A percentile compares a stretch with the other conserved stretches of the same genome.
Conservation (phyloP, 37 sponge, comb jelly and placozoan genomes). For the Dysidea cf. avara region DNA sequence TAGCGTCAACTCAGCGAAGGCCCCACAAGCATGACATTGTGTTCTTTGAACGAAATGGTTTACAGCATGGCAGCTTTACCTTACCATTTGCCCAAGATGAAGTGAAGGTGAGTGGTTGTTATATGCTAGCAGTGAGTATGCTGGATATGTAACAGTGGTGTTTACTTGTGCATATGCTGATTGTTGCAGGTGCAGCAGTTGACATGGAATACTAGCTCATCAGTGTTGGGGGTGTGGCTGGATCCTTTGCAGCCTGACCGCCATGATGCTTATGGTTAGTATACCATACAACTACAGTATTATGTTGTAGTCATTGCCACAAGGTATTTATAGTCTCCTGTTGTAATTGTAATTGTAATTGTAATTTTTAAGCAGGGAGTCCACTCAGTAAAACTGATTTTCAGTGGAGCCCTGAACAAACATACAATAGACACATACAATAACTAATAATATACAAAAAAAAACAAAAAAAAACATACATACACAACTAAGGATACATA, state of each 20-base stretch:
- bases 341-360: no score
- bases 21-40: constrained; percentile 82
- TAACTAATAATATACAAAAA: no score
- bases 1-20: constrained; percentile 73
- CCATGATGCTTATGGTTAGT: background rate
- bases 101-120: constrained; percentile 8
- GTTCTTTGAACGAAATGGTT: constrained; percentile 96
- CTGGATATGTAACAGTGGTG: background rate
- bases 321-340: no score
- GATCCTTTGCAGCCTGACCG: constrained; percentile 11
- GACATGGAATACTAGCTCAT: constrained; percentile 84
- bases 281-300: no score
- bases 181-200: constrained; percentile 58
- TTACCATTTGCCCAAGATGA: constrained; percentile 47
- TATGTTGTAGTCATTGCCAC: no score
- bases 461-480: no score
- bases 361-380: no score
- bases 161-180: background rate
- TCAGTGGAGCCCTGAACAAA: no score
- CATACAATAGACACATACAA: no score
- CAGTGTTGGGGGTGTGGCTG: constrained; percentile 73
- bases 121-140: background rate
- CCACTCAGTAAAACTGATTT: no score
- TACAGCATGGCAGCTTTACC: constrained; percentile 91
- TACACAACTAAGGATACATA: no score